Base-by-base conservation (phyloP, 2,797 vertebrate genomes). In the Moxostoma hubbsi region DNA sequence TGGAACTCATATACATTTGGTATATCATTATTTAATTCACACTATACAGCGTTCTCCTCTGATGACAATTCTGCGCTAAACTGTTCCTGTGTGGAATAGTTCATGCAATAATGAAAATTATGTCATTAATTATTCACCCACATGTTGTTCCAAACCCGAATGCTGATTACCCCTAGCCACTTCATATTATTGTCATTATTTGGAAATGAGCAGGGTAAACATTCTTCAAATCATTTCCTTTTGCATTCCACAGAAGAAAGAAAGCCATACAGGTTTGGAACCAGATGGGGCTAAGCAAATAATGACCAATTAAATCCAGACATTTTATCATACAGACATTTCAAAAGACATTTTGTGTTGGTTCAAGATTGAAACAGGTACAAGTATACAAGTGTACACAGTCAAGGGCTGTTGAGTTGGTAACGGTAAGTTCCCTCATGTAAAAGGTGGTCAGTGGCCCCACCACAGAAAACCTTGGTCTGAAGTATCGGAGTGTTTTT, bases 401-500 rank as follows among this genome's bases (percentile, higher is more conserved):
- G 36, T 36, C 36, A 36, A 36, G 4, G 36, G 36, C 36, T 36
- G 36, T 58, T 9, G 16, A 59, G 57, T 46, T n/a, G 16, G 7
- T 10, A 13, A 63, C 8, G 4, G 46, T 36, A 4, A 58, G 47
- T 58, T 58, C 45, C 69, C 43, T 71, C 54, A 46, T 11, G 47
- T 71, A 58, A 18, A 46, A 57, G 36, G 15, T 24, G 43, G 63
- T 66, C 63, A 49, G 54, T 47, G 16, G 47, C 51, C 43, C 43
- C 51, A 66, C 63, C 12, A 50, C 9, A 4, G 74, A 63, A 9
- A 54, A 49, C 36, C 53, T 7, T 36, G 0, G 11, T 57, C 51
- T 55, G 47, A 47, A 36, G 36, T 36, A 75, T 75, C 45, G 9
- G 54, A 67, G 54, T 46, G 43, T 13, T 59, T 67, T 50, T 58